phyloP scores from a whole-genome alignment of 2,888 invertebrate genomes.

The Arge pagana region DNA sequence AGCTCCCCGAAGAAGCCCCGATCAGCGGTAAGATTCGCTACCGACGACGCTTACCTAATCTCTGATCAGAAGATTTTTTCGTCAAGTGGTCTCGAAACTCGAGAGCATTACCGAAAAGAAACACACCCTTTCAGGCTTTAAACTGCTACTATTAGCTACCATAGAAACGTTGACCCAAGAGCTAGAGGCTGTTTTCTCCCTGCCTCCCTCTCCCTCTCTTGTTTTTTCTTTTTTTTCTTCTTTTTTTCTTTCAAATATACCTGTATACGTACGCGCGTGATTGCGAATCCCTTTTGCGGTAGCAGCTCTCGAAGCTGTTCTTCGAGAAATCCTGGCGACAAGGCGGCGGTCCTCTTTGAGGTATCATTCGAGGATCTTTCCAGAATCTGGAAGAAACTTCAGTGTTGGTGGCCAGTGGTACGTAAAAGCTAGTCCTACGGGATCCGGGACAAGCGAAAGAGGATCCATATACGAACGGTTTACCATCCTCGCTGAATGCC shows the following conservation, averaged over 20 bases:
- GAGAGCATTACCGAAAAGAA: background rate
- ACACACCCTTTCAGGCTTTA: slow-evolving; percentile 4
- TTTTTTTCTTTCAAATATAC: slow-evolving; percentile 18
- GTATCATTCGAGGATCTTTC: slow-evolving; percentile 14
- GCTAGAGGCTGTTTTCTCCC: slow-evolving; percentile 23
- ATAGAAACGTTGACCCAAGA: no score
- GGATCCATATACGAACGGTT: no score
- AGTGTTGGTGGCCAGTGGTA: slow-evolving; percentile 45
- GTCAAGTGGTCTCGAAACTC: background rate
- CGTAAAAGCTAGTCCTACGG: slow-evolving; percentile 58
- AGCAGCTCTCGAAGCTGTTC: slow-evolving; percentile 46
- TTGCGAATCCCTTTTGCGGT: slow-evolving; percentile 47
- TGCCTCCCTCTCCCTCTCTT: slow-evolving; percentile 23
- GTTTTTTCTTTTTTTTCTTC: slow-evolving; percentile 24
- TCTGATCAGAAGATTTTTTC: slow-evolving; percentile 17
- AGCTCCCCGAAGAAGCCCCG: no score
- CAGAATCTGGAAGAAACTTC: background rate
- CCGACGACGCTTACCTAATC: slow-evolving; percentile 13
- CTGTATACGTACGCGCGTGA: background rate
- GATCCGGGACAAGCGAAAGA: slow-evolving; percentile 42
- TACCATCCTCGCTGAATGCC: background rate
- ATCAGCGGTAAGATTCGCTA: no score
- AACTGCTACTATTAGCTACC: slow-evolving; percentile 2
- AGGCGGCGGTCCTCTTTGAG: slow-evolving; percentile 18
- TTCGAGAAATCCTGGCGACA: slow-evolving; percentile 55